phyloP scores from a whole-genome alignment of 2,888 invertebrate species.

The Troilus luridus region DNA sequence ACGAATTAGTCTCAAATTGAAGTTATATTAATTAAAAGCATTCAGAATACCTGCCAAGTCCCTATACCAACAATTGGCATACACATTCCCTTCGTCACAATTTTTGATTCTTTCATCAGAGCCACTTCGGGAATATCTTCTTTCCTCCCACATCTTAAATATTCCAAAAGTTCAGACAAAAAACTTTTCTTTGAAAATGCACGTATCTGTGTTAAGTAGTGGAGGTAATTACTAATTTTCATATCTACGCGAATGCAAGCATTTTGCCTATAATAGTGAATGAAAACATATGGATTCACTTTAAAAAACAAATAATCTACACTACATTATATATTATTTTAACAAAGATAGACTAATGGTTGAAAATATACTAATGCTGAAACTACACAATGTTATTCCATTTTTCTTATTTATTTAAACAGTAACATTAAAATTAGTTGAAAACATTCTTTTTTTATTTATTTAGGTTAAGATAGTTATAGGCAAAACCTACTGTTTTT shows the following conservation, averaged over 20 bases:
- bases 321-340: neutral
- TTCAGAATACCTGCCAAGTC: conserved; percentile 48
- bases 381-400: no score
- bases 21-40: no score
- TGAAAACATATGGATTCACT: conserved; percentile 6
- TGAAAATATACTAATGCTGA: no score
- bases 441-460: no score
- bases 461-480: no score
- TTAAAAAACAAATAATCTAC: neutral
- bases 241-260: neutral
- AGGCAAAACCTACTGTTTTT: no score
- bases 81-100: conserved; percentile 49
- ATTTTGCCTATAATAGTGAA: neutral
- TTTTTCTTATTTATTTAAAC: no score
- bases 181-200: conserved; percentile 10
- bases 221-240: neutral
- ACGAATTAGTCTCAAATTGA: no score
- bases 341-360: no score
- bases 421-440: no score
- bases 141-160: neutral
- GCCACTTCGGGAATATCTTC: neutral
- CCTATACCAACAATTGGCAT: conserved; percentile 52
- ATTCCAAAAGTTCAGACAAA: conserved; percentile 23
- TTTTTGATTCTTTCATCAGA: conserved; percentile 8
- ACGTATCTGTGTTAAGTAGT: neutral